These are phyloP conservation scores for Tetragonula clypearis DNA, from an alignment of 1,140 invertebrate genomes.

Conservation along the genomic window DNA sequence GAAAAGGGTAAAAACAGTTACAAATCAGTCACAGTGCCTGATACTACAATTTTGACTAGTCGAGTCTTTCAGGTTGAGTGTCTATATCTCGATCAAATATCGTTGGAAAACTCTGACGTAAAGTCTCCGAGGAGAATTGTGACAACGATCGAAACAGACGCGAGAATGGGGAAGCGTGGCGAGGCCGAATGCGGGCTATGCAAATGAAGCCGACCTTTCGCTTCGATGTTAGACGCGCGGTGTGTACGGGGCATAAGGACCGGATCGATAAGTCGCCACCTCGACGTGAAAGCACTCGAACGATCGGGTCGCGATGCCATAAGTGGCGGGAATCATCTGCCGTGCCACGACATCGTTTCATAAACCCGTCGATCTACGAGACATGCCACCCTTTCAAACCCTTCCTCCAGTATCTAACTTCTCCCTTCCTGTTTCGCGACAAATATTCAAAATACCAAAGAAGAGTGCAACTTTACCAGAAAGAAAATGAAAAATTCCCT, in stretches of 20 bases:
- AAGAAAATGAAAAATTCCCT: no score
- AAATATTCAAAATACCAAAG: no score
- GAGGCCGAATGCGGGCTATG: constrained; percentile 33
- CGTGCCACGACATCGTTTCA: constrained; percentile 20
- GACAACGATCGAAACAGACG: neutral
- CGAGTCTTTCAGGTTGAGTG: no score
- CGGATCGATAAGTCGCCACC: constrained; percentile 54
- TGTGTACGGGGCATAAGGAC: constrained; percentile 48
- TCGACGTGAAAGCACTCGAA: constrained; percentile 32
- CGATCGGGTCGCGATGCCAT: constrained; percentile 34
- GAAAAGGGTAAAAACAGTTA: no score
- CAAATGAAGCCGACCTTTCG: constrained; percentile 46
- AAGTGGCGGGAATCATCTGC: constrained; percentile 43
- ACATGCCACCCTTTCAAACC: neutral
- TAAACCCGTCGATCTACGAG: constrained; percentile 30
- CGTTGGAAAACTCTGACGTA: neutral
- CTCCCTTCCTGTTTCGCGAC: neutral
- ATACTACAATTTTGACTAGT: no score
- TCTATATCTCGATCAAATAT: no score
- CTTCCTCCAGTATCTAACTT: neutral
- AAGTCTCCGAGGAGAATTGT: neutral
- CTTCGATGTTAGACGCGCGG: neutral
- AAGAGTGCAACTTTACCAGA: no score
- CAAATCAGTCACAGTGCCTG: no score
- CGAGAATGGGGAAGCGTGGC: neutral